Evolutionary conservation across 2,888 invertebrate species (phyloP), one percentile per base, ranked within the genome.

Genomic region (Nephrocerus scutellatus): DNA sequence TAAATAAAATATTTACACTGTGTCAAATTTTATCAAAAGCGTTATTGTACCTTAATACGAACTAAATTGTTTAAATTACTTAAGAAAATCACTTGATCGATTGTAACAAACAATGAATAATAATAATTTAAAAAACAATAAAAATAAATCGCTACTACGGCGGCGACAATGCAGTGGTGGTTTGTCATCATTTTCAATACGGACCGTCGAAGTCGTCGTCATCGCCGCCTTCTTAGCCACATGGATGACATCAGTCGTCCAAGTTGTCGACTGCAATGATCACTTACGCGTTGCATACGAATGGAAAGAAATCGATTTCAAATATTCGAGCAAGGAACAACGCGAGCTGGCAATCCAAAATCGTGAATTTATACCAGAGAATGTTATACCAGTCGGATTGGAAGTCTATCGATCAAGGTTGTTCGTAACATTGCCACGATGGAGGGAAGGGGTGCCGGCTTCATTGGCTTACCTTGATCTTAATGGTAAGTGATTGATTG

Each of bases 221-320:
- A n/a, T n/a, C n/a, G n/a, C n/a, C 36, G 43, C 31, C 13, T 39
- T 33, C 22, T 50, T 48, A 47, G 29, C 43, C 30, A 34, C 44
- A 38, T 36, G 34, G 24, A 46, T 53, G 43, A 38, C 41, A 39
- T 46, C 48, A 39, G 44, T 30, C 29, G 33, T 43, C 10, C 20
- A 29, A 13, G 13, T 32, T 21, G 43, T 23, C 15, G 34, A 40
- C 37, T 56, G 56, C 29, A 79, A 78, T 71, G 80, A 82, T 59
- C 80, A 80, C 68, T 71, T 84, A 37, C 73, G 74, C 49, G 78
- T 82, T 31, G 72, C 74, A 32, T 83, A 77, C 63, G 76, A 83
- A 57, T 85, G 85, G 85, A 80, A 77, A 52, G 76, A 79, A 62
- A 67, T 84, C 32, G 82, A 84, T 60, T 84, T 75, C 61, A 75